Base-by-base conservation (phyloP, 2,888 invertebrate genomes). In the Phragmatobia fuliginosa region DNA sequence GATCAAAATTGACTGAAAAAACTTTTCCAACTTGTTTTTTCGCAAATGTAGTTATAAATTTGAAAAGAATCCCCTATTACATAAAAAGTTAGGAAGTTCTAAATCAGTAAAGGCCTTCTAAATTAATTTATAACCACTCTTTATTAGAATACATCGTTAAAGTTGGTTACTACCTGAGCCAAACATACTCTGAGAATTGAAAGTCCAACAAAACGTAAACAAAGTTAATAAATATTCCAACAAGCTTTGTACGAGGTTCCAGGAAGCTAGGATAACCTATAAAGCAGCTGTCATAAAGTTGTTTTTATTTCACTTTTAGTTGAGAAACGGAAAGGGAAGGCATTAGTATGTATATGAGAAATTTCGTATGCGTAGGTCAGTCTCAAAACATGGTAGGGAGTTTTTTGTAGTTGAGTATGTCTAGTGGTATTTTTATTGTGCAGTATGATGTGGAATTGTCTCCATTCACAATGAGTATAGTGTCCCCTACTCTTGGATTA, bases 141-240 rank as follows among this genome's bases (percentile, higher is more conserved):
- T 31, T 49, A 31, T 31, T n/a, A 31, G 31, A 38, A 38, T 38
- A 28, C 28, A 38, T 62, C 16, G 62, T n/a, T 38, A 33, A 61
- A 61, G n/a, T 61, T 36, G 21, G 33, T 16, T n/a, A 1, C 1
- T 36, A 62, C 28, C 60, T 33, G 18, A 28, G 18, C 41, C 21
- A 18, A 45, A 32, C 38, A 63, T n/a, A 28, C 25, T 62, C 36
- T 66, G 14, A 11, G 32, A 45, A 60, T 66, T 59, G 59, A 66
- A 66, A 41, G 18, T 14, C 25, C 32, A 66, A 58, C 68, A 67
- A 60, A 36, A 28, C 7, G 38, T 66, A 36, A 70, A 76, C 65
- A 66, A 79, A 78, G 58, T 67, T 73, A 73, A 76, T 81, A 73
- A 76, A 79, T 71, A 81, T 70, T 70, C 62, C 61, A 64, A 38